phyloP scores from a whole-genome alignment of 2,797 vertebrate species.

The Holocentrus rufus region DNA sequence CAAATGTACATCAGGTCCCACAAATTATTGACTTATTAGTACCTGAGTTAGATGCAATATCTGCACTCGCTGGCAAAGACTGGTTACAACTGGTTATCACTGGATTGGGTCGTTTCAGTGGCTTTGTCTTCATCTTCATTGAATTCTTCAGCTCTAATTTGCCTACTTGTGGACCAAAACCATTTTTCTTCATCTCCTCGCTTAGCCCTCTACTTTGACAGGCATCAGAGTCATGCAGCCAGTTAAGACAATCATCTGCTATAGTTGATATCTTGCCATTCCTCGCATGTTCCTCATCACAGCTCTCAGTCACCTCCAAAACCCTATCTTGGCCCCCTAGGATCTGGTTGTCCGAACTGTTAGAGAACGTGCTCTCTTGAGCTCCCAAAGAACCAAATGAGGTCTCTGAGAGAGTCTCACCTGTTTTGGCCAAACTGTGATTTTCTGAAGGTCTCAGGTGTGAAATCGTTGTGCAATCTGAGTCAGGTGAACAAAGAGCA shows the following conservation, averaged over 20 bases:
- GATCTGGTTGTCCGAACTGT: not conserved
- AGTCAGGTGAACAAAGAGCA: constrained; percentile 51
- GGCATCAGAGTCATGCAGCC: constrained; percentile 35
- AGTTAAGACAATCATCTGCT: constrained; percentile 50
- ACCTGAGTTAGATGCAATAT: constrained; percentile 47
- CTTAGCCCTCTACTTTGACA: not conserved
- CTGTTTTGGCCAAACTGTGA: not conserved
- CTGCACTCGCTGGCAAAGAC: not conserved
- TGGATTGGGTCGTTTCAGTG: not conserved
- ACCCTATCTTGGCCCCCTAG: not conserved
- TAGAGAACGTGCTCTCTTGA: not conserved
- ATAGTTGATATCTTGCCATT: constrained; percentile 1
- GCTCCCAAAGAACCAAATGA: not conserved
- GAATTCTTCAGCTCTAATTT: constrained; percentile 16
- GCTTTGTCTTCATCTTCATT: not conserved
- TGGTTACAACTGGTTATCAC: not conserved
- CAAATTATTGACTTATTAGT: not conserved
- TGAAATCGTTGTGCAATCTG: constrained; percentile 55
- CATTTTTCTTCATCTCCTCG: not conserved
- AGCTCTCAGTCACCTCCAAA: constrained; percentile 17
- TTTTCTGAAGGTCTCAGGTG: constrained; percentile 48
- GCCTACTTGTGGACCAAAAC: constrained; percentile 1
- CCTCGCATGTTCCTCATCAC: not conserved
- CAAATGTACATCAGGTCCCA: not conserved
- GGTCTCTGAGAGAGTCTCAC: constrained; percentile 11